Evolutionary conservation across 2,113 vertebrate genomes (phyloP).

Genomic region (Puntigrus tetrazona): DNA sequence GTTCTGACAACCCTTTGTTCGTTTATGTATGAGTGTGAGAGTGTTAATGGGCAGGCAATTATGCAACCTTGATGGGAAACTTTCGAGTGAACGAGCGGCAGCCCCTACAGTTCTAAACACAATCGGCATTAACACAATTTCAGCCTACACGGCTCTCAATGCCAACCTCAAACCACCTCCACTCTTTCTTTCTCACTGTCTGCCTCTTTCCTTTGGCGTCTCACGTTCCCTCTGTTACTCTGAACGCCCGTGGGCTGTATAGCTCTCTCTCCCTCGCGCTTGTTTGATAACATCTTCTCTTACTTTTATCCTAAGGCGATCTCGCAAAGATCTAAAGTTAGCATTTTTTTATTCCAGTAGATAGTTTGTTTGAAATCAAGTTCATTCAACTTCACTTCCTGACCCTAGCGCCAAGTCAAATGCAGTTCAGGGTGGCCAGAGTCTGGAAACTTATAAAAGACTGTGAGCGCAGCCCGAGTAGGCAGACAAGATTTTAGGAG

Average conservation of each 20-base stretch:
- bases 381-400: slow-evolving; percentile 18
- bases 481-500: background rate
- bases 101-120: slow-evolving; percentile 13
- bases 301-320: slow-evolving; percentile 1
- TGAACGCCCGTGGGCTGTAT: background rate
- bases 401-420: background rate
- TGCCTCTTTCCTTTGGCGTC: background rate
- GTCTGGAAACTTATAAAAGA: slow-evolving; percentile 32
- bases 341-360: background rate
- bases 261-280: background rate
- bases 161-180: slow-evolving; percentile 35
- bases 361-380: background rate
- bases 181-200: background rate
- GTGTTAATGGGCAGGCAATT: slow-evolving; percentile 29
- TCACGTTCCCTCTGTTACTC: background rate
- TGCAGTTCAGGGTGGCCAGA: background rate
- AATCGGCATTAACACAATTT: slow-evolving; percentile 25
- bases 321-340: slow-evolving; percentile 8
- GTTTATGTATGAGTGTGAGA: background rate
- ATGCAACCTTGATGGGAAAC: slow-evolving; percentile 33
- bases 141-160: slow-evolving; percentile 12
- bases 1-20: background rate
- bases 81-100: slow-evolving; percentile 4
- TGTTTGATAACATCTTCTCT: slow-evolving; percentile 12
- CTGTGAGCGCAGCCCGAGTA: background rate